phyloP scores from a whole-genome alignment of 2,113 vertebrate species.

The Bubo blakistoni region DNA sequence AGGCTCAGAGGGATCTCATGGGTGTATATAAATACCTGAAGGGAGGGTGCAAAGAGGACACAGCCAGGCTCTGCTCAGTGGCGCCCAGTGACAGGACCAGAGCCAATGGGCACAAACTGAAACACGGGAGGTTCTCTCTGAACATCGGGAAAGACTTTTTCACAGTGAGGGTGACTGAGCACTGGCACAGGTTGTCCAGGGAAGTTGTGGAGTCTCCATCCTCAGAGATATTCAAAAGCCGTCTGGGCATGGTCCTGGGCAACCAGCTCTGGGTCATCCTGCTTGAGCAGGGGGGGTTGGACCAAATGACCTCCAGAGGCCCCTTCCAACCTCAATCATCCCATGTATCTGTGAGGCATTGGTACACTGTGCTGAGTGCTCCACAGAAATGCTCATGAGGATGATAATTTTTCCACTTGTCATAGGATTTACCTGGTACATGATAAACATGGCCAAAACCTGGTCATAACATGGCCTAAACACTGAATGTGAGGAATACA shows the following conservation, averaged over 20 bases:
- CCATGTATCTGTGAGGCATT: background rate
- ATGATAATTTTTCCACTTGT: background rate
- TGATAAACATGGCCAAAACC: background rate
- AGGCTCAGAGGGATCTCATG: background rate
- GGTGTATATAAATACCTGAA: background rate
- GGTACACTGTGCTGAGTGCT: background rate
- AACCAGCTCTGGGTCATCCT: background rate
- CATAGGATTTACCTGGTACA: background rate
- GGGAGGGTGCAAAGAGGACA: background rate
- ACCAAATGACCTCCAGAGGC: background rate
- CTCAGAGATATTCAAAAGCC: background rate
- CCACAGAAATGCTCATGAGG: background rate
- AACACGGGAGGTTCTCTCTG: background rate
- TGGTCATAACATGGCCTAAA: background rate
- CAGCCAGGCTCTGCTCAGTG: background rate
- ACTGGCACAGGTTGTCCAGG: background rate
- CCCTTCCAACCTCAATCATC: background rate
- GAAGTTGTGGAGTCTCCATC: background rate
- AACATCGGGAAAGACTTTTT: background rate
- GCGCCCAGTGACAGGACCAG: background rate
- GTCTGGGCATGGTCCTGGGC: fast-evolving
- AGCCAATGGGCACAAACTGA: background rate
- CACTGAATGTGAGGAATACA: background rate
- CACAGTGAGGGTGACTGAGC: background rate
- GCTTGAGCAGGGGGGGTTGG: background rate